Evolutionary conservation across 2,113 vertebrate species (phyloP).

Genomic region (Illadopsis cleaveri): DNA sequence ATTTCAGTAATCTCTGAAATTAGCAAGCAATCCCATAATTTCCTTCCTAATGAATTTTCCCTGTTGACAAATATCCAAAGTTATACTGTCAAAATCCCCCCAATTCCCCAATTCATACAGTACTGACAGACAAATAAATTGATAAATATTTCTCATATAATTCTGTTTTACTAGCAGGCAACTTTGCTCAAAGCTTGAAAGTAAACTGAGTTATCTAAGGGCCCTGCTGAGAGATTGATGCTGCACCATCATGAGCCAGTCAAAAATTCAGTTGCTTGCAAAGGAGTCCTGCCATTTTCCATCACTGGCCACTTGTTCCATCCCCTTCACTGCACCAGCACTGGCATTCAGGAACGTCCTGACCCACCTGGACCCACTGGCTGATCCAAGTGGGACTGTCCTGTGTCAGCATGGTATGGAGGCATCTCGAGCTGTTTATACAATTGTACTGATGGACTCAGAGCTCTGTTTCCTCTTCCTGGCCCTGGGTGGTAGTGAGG

Average conservation of each 20-base stretch:
- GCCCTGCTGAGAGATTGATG: neutral
- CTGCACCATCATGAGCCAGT: neutral
- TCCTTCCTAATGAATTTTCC: neutral
- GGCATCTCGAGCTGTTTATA: neutral
- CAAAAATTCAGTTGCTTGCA: neutral
- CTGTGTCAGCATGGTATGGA: neutral
- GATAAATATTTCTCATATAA: neutral
- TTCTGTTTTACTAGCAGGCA: neutral
- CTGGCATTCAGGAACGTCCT: neutral
- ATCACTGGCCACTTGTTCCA: neutral
- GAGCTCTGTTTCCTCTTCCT: neutral
- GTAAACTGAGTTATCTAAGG: neutral
- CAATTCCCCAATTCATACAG: neutral
- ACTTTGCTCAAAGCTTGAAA: neutral
- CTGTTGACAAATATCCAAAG: neutral
- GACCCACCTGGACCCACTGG: neutral
- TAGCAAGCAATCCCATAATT: neutral
- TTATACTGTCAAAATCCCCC: neutral
- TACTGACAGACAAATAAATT: neutral
- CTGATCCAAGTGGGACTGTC: accelerated
- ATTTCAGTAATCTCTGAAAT: neutral
- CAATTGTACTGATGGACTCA: neutral
- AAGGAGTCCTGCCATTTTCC: neutral
- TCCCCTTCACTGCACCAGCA: neutral
- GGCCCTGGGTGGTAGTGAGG: neutral